Base-by-base conservation (phyloP, 2,113 vertebrate genomes). In the Dromas ardeola region DNA sequence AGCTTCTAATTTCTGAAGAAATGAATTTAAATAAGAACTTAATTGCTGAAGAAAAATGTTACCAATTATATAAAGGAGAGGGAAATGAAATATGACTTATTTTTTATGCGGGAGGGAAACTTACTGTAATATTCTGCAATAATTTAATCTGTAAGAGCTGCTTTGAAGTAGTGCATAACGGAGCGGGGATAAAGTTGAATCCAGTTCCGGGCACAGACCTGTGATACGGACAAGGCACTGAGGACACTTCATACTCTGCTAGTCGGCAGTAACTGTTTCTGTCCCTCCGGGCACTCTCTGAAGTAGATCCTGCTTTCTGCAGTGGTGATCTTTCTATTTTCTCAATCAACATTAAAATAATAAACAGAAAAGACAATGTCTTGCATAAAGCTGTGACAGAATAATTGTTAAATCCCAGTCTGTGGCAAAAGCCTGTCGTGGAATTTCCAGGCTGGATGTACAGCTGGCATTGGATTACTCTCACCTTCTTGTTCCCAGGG, bases 41-140 rank as follows among this genome's bases (percentile, higher is more conserved):
- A 91, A 91, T 81, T 78, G 65, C 59, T 53, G 69, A 81, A 89
- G 77, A 89, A 96, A 93, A 94, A 66, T 30, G 5, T 86, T 74
- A 58, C 50, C 32, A 58, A 53, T 87, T 93, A 78, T 19, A 18
- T 49, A 77, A 93, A 91, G 22, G 50, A 78, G 67, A 80, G 30
- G 14, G 36, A 88, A 83, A 83, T 65, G 14, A 83, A 93, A 40
- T 34, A 63, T 5, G 5, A 67, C 9, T 59, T 61, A 14, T 36
- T 85, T 76, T 91, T 93, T 43, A 61, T 89, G 53, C 77, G 84
- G 50, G 26, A 63, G 80, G 42, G 45, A 78, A 59, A 74, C 3
- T 84, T 50, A 15, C 34, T 93, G 3, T 74, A 36, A 25, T 66
- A 34, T 56, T 93, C 67, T 78, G 47, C 36, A 93, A 18, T 67